Base-by-base conservation (phyloP, 1,140 invertebrate genomes). In the Spodoptera litura region DNA sequence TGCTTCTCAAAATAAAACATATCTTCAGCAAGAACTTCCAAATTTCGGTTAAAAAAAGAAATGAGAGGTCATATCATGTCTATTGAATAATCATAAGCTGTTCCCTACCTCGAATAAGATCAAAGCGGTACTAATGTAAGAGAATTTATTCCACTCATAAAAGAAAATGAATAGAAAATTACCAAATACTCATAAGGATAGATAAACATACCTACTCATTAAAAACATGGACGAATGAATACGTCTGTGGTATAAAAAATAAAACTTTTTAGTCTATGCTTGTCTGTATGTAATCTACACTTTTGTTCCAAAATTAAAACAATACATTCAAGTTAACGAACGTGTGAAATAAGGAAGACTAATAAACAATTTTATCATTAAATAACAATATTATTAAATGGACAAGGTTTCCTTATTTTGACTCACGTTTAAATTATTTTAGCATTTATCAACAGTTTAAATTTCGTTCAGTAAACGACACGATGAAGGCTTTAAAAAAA, bases 51-150 rank as follows among this genome's bases (percentile, higher is more conserved):
- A 12, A 49, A 25, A 49, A 66, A 25, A 11, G 3, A 49, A n/a
- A 49, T 3, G 13, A 66, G 15, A 44, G 2, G 0, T 66, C 38
- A 20, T 6, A 5, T 70, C 52, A 35, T n/a, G 51, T 20, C 64
- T 31, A 70, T 31, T 31, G 66, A 70, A 70, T 70, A 53, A 53
- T 70, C 62, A 66, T 66, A 70, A 53, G 38, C 9, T 51, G 49
- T 52, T 44, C 52, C 25, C 49, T 31, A n/a, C 27, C 52, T 20
- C 53, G 13, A 55, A 64, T 15, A 20, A 64, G 8, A 44, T 12
- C 13, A 27, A 49, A 52, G 31, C 27, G 11, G 13, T 27, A 52
- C 44, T 10, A 12, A 51, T 12, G 15, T 15, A 44, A 44, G 13
- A 15, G n/a, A 44, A 64, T 64, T 38, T 38, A 38, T 64, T 20